Conservation (phyloP, 2,797 vertebrate species). For the Sebastes matsubarae region DNA sequence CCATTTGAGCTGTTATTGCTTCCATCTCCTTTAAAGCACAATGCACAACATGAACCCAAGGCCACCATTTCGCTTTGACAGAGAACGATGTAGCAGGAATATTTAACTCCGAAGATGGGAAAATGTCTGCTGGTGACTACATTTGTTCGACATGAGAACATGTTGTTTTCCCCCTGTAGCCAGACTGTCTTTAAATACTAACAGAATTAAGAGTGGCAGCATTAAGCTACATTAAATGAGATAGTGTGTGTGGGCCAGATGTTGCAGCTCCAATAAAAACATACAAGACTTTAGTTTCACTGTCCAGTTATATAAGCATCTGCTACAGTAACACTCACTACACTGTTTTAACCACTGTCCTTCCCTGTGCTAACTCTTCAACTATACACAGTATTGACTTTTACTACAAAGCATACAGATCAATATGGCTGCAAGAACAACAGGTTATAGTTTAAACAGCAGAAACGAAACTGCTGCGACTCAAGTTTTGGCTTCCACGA, state of each 20-base stretch:
- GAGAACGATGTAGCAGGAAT: slow-evolving; percentile 6
- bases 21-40: slow-evolving; percentile 63
- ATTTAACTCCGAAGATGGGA: slow-evolving; percentile 1
- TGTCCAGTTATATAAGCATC: slow-evolving; percentile 50
- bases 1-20: slow-evolving; percentile 18
- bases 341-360: slow-evolving; percentile 19
- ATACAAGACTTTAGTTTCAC: slow-evolving; percentile 41
- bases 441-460: slow-evolving; percentile 72
- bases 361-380: slow-evolving; percentile 21
- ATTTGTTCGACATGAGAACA: background rate
- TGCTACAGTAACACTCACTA: slow-evolving; percentile 11
- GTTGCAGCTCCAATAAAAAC: slow-evolving; percentile 52
- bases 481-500: background rate
- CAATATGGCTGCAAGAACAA: slow-evolving; percentile 62
- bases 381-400: slow-evolving; percentile 61
- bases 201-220: slow-evolving; percentile 15
- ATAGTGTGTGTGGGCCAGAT: slow-evolving; percentile 40
- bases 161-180: background rate
- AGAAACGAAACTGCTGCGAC: background rate
- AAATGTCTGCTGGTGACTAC: background rate
- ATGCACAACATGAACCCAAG: slow-evolving; percentile 21
- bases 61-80: slow-evolving; percentile 27
- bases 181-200: background rate
- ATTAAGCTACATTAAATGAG: slow-evolving; percentile 46
- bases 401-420: slow-evolving; percentile 68